These are phyloP conservation scores for Tenthredo amoena DNA, from an alignment of 2,888 invertebrate species.

Conservation along the genomic window DNA sequence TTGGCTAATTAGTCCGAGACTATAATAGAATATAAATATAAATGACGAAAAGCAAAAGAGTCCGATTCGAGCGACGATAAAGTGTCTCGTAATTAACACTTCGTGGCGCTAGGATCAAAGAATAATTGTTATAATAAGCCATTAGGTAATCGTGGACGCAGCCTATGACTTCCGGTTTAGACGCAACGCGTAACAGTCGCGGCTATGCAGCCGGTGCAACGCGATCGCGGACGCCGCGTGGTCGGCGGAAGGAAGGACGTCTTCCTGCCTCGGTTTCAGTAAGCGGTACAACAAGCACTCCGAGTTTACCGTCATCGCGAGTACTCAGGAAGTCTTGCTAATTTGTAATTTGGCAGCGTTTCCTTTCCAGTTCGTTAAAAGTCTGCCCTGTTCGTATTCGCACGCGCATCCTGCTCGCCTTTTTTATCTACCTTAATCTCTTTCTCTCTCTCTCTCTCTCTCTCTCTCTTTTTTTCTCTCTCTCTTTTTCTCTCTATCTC, in stretches of 20 bases:
- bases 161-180: constrained; percentile 36
- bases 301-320: background rate
- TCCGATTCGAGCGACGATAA: background rate
- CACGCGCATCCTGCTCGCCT: constrained; percentile 50
- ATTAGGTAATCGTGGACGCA: constrained; percentile 31
- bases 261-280: constrained; percentile 38
- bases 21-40: constrained; percentile 56
- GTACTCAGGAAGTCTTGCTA: constrained; percentile 51
- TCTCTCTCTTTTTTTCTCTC: background rate
- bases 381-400: constrained; percentile 44
- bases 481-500: background rate
- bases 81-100: constrained; percentile 3
- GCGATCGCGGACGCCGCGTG: constrained; percentile 42
- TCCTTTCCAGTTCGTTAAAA: constrained; percentile 52
- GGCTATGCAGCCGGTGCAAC: constrained; percentile 38
- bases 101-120: constrained; percentile 8
- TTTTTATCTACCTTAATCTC: constrained; percentile 28
- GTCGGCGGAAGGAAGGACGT: constrained; percentile 45
- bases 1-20: constrained; percentile 47
- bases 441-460: background rate
- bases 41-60: constrained; percentile 51
- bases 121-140: constrained; percentile 34
- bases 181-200: constrained; percentile 30
- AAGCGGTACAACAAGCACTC: background rate
- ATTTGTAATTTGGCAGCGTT: constrained; percentile 53